phyloP scores from a whole-genome alignment of 2,797 vertebrate genomes.

The Geotrypetes seraphini region DNA sequence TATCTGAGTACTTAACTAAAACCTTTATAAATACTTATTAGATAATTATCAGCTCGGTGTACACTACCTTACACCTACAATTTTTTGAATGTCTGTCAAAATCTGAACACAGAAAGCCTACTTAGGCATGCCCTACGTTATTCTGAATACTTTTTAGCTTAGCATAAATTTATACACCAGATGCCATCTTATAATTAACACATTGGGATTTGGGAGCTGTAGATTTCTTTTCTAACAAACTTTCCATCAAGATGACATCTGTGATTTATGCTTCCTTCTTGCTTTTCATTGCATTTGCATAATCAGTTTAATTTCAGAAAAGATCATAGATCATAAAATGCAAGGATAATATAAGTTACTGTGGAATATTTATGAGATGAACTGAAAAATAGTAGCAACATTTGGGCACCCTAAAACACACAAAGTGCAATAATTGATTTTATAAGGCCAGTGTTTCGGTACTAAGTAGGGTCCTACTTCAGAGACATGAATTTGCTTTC shows the following conservation, averaged over 20 bases:
- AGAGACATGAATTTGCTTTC: too few species aligned
- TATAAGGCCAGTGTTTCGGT: too few species aligned
- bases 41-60: too few species aligned
- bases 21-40: too few species aligned
- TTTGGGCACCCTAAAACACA: too few species aligned
- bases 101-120: constrained; percentile 25
- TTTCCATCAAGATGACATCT: constrained; percentile 59
- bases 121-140: constrained; percentile 44
- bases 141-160: constrained; percentile 50
- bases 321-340: too few species aligned
- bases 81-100: constrained; percentile 21
- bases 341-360: too few species aligned
- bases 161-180: constrained; percentile 64
- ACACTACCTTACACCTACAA: constrained; percentile 35
- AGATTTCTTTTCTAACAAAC: constrained; percentile 57
- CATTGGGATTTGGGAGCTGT: constrained; percentile 51
- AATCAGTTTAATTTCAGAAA: constrained; percentile 47
- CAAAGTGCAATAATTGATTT: too few species aligned
- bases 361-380: too few species aligned
- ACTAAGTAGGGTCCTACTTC: too few species aligned
- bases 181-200: constrained; percentile 62
- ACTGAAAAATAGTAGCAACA: too few species aligned
- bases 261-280: constrained; percentile 59
- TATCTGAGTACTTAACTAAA: too few species aligned
- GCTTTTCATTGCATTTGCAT: constrained; percentile 59